Evolutionary conservation across 2,113 vertebrate species (phyloP).

Genomic region (Euleptes europaea): DNA sequence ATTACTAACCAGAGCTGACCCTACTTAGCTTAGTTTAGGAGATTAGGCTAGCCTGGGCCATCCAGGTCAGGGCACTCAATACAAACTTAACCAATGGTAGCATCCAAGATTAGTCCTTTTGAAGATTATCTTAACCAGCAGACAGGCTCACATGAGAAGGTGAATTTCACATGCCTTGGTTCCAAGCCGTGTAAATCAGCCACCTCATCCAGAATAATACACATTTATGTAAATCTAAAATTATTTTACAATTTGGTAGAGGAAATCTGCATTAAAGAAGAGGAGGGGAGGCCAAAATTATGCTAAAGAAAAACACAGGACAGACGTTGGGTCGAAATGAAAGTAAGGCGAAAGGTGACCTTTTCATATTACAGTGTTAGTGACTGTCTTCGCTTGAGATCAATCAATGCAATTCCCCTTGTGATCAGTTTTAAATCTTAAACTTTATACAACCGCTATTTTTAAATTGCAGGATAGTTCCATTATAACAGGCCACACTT

Average conservation of each 20-base stretch:
- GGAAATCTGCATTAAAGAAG: neutral
- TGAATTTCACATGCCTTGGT: neutral
- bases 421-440: constrained; percentile 11
- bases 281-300: neutral
- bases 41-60: too few relatives aligned
- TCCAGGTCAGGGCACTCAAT: too few relatives aligned
- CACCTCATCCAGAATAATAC: neutral
- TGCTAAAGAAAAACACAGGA: neutral
- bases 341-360: neutral
- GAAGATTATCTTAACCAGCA: too few relatives aligned
- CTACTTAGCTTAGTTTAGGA: too few relatives aligned
- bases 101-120: too few relatives aligned
- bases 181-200: neutral
- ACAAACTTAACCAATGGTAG: too few relatives aligned
- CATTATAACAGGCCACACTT: neutral
- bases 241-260: neutral
- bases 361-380: neutral
- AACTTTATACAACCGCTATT: neutral
- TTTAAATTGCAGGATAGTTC: constrained; percentile 3
- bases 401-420: neutral
- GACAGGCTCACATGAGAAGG: too few relatives aligned
- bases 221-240: neutral
- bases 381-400: neutral
- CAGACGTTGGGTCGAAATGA: neutral
- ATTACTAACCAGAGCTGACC: too few relatives aligned